These are phyloP conservation scores for Procavia capensis DNA, from an alignment of 2,113 vertebrate species.

Conservation along the genomic window DNA sequence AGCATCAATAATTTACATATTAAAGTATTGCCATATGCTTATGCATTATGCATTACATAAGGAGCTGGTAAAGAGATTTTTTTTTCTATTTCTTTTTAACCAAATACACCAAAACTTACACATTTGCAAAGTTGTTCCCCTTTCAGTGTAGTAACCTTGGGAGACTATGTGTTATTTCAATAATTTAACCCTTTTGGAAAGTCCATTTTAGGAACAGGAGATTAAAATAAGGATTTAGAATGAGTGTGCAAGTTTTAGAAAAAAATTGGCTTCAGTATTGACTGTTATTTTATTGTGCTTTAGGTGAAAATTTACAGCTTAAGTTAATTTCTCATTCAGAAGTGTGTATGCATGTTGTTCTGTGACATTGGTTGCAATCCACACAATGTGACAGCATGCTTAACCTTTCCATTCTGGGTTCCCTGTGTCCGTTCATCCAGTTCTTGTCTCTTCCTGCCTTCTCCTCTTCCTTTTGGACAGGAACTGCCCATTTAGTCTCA, in stretches of 20 bases:
- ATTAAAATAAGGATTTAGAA: slow-evolving; percentile 25
- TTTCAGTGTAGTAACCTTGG: background rate
- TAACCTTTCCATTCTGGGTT: no score
- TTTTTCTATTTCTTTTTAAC: background rate
- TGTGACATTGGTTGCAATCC: no score
- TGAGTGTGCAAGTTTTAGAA: background rate
- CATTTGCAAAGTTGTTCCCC: background rate
- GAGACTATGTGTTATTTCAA: background rate
- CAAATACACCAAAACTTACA: background rate
- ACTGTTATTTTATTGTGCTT: background rate
- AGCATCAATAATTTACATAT: background rate
- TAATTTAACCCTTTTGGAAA: slow-evolving; percentile 29
- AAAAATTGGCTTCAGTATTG: background rate
- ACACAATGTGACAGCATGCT: no score
- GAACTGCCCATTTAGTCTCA: no score
- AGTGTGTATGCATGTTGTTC: no score
- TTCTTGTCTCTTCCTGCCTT: no score
- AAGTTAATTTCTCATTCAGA: no score
- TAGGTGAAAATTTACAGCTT: no score
- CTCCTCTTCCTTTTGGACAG: no score
- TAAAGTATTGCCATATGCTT: slow-evolving; percentile 9
- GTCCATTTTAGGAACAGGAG: background rate
- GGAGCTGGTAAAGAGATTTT: background rate
- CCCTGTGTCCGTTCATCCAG: no score
- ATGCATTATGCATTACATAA: slow-evolving; percentile 15